Evolutionary conservation across 2,797 vertebrate species (phyloP).

Genomic region (Dermochelys coriacea): DNA sequence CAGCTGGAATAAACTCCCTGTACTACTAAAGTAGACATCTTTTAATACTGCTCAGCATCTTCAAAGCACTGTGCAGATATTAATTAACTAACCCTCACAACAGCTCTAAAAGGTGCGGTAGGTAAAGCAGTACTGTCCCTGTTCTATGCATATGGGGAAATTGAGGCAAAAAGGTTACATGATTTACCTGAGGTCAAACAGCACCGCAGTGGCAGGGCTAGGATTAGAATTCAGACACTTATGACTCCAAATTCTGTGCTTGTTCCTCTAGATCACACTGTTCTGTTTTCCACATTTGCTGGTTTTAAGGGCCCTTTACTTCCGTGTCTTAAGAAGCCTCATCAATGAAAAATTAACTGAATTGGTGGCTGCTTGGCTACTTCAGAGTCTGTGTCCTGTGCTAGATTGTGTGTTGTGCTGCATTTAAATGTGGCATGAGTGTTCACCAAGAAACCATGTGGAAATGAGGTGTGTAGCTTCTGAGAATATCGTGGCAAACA

Average conservation of each 20-base stretch:
- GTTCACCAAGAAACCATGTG: not conserved
- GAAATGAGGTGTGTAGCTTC: not conserved
- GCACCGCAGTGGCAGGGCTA: not conserved
- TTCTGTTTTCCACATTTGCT: not conserved
- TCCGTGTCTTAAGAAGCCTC: not conserved
- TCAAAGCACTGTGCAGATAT: not conserved
- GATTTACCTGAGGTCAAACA: not conserved
- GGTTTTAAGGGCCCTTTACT: not conserved
- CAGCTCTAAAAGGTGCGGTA: not conserved
- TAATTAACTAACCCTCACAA: not conserved
- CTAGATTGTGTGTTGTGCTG: not conserved
- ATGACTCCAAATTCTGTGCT: not conserved
- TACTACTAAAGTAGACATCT: not conserved
- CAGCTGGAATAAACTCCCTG: not conserved
- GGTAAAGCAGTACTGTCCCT: not conserved
- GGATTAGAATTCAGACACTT: not conserved
- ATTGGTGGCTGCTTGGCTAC: not conserved
- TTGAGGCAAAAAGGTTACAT: not conserved
- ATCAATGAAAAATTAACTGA: not conserved
- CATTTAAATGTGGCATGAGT: not conserved
- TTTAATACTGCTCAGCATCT: not conserved
- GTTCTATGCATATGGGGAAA: not conserved
- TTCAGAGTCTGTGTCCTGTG: not conserved
- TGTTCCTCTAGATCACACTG: not conserved
- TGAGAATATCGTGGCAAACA: not conserved